A percentile compares a stretch with the other conserved stretches of the same genome.
phyloP scores from a whole-genome alignment of 1,140 invertebrate genomes.

The Papilio polytes region DNA sequence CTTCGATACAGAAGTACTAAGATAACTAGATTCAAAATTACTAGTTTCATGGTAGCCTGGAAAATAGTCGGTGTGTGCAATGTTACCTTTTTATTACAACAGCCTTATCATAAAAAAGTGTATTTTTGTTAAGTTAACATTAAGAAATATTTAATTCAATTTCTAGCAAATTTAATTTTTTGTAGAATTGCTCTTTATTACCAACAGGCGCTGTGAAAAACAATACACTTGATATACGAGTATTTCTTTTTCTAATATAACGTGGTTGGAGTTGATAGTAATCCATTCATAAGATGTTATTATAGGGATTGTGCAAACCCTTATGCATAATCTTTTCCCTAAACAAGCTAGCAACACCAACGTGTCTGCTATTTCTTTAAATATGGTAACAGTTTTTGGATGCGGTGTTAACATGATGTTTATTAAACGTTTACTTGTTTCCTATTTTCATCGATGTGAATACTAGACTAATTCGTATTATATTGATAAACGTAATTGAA shows the following conservation, averaged over 20 bases:
- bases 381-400: too few relatives aligned
- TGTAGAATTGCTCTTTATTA: neutral
- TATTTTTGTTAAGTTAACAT: too few relatives aligned
- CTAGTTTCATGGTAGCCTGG: neutral
- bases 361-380: neutral
- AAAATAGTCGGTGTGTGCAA: neutral
- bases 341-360: neutral
- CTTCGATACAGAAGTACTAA: neutral
- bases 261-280: neutral
- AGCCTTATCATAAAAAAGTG: too few relatives aligned
- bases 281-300: neutral
- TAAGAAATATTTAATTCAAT: too few relatives aligned
- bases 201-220: neutral
- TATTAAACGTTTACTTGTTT: neutral
- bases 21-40: neutral
- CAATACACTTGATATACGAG: neutral
- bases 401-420: too few relatives aligned
- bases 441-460: neutral
- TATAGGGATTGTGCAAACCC: neutral
- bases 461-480: neutral
- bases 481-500: neutral
- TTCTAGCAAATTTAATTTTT: neutral
- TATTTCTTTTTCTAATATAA: neutral
- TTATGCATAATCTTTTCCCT: neutral
- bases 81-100: too few relatives aligned